Conservation (phyloP, 2,888 invertebrate species). For the Drosophila tripunctata region DNA sequence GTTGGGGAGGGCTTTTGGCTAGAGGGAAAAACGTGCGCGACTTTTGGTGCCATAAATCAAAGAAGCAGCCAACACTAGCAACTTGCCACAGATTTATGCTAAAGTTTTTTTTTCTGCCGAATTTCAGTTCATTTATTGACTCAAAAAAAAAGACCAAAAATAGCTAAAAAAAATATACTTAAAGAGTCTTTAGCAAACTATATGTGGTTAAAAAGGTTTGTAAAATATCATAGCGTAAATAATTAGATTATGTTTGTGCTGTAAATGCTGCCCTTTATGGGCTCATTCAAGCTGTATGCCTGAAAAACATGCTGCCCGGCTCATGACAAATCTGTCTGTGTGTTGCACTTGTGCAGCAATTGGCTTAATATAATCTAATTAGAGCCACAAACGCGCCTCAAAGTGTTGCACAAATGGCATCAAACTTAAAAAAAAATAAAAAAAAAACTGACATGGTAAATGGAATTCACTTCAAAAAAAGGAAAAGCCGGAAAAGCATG, state of each 20-base stretch:
- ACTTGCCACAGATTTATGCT: constrained; percentile 42
- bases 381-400: constrained; percentile 30
- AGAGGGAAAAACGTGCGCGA: constrained; percentile 58
- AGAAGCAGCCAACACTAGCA: constrained; percentile 41
- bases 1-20: background rate
- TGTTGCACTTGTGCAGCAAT: constrained; percentile 29
- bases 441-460: constrained; percentile 18
- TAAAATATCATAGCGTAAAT: background rate
- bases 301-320: background rate
- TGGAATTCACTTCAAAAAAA: constrained; percentile 2
- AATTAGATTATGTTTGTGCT: background rate
- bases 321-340: background rate
- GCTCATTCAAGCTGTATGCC: background rate
- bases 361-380: constrained; percentile 39
- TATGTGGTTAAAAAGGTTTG: too few species aligned
- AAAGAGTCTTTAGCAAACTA: too few species aligned
- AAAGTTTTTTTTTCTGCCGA: constrained; percentile 26
- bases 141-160: too few species aligned
- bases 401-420: constrained; percentile 31
- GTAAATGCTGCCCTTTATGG: background rate
- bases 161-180: too few species aligned
- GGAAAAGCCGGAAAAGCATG: background rate
- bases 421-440: background rate
- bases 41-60: constrained; percentile 69
- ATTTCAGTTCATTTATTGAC: constrained; percentile 38